Evolutionary conservation across 2,888 invertebrate genomes (phyloP), one percentile per base, ranked within the genome.

Genomic region (Eilema caniola): DNA sequence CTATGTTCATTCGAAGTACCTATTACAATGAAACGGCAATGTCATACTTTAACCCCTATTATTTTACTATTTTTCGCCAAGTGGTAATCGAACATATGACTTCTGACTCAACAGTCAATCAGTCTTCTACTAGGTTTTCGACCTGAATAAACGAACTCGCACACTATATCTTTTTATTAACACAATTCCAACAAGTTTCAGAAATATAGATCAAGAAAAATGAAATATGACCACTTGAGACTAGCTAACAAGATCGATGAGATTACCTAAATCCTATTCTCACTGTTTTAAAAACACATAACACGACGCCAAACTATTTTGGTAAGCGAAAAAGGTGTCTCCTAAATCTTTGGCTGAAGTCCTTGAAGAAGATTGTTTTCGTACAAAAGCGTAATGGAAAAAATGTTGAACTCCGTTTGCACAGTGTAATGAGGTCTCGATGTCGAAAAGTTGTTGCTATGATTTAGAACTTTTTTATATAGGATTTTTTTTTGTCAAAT

Each of bases 251-350:
- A 74, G 73, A 71, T 78, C 73, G 68, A 80, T 73, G 70, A 62
- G 74, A 80, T 80, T 83, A 83, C 71, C 60, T 70, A 78, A 81
- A 79, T 76, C 72, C 81, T 71, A 72, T 80, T 72, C 71, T 67
- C 67, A 76, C 81, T 83, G 79, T 81, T 83, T 83, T 74, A 76
- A 81, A 83, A 81, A 62, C 65, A 76, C 14, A 78, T 82, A 78
- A 81, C 81, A 74, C 60, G 62, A 57, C 72, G 65, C 53, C 76
- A 73, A 81, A 81, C 81, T 83, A 83, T 83, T 81, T 81, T 74
- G 71, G 74, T 70, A 62, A 69, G 70, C 70, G 79, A 73, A 79
- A 81, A 81, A 81, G 75, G 81, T 75, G 73, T 77, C 72, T 53
- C 70, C 72, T 83, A 79, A 81, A 81, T 81, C 79, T 74, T 65